These are phyloP conservation scores for Trichopria drosophilae DNA, from an alignment of 2,888 invertebrate genomes.

Conservation along the genomic window DNA sequence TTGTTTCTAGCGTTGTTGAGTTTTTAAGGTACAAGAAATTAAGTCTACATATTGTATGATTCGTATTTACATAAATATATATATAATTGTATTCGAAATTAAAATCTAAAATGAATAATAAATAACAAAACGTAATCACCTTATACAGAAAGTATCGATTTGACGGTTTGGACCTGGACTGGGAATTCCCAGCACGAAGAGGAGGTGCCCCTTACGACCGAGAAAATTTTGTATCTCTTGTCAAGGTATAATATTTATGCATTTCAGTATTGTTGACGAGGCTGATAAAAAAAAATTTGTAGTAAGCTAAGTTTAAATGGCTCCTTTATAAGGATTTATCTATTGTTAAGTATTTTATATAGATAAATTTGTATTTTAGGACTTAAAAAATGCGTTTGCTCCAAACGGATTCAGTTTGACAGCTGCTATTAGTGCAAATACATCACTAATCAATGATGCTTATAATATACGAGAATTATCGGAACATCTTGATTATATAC, in stretches of 20 bases:
- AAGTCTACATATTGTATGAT: too few relatives aligned
- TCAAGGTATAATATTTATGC: conserved; percentile 66
- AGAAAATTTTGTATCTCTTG: conserved; percentile 74
- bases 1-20: conserved; percentile 71
- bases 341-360: not conserved
- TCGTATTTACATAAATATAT: not conserved
- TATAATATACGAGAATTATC: conserved; percentile 74
- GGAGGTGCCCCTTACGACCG: conserved; percentile 76
- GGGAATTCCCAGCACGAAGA: conserved; percentile 81
- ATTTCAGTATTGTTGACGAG: too few relatives aligned
- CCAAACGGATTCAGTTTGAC: conserved; percentile 72
- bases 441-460: conserved; percentile 73
- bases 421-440: conserved; percentile 80
- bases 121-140: too few relatives aligned
- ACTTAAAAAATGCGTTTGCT: conserved; percentile 72
- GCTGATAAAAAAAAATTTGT: too few relatives aligned
- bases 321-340: too few relatives aligned
- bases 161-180: conserved; percentile 79
- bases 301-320: too few relatives aligned
- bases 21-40: conserved; percentile 67
- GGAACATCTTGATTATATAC: conserved; percentile 65
- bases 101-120: too few relatives aligned
- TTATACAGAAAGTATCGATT: conserved; percentile 70
- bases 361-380: conserved; percentile 58
- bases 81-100: conserved; percentile 3